Evolutionary conservation across 2,888 invertebrate species (phyloP).

Genomic region (Phaonia tiefii): DNA sequence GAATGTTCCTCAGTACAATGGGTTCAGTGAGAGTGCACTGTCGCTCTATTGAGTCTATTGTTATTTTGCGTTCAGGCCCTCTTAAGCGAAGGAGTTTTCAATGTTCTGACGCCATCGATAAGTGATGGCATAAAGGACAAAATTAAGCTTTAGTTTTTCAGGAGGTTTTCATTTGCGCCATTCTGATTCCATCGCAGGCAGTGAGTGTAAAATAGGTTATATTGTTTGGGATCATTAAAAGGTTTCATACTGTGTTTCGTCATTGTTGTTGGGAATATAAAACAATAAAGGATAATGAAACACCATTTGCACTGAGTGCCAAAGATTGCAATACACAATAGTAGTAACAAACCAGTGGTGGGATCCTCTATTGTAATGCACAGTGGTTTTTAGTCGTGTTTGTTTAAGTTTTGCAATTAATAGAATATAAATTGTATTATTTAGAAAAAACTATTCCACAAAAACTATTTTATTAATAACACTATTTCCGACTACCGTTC

Average conservation of each 20-base stretch:
- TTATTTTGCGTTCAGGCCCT: background rate
- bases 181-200: background rate
- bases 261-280: constrained; percentile 22
- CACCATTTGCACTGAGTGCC: background rate
- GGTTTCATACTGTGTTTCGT: background rate
- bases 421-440: too few relatives aligned
- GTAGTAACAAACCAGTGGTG: background rate
- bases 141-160: constrained; percentile 4
- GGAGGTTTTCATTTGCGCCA: too few relatives aligned
- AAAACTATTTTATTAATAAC: too few relatives aligned
- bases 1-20: constrained; percentile 34
- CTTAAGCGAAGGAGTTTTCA: too few relatives aligned
- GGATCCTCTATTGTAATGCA: background rate
- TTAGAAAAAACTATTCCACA: too few relatives aligned
- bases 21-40: too few relatives aligned
- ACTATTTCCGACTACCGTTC: too few relatives aligned
- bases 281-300: constrained; percentile 51
- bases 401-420: too few relatives aligned
- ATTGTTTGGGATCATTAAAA: constrained; percentile 1
- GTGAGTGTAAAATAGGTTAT: background rate
- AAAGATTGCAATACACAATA: background rate
- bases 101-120: too few relatives aligned
- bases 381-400: too few relatives aligned
- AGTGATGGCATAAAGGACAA: too few relatives aligned
- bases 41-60: constrained; percentile 2